Evolutionary conservation across 2,888 invertebrate genomes (phyloP).

Genomic region (Mechanitis messenoides): DNA sequence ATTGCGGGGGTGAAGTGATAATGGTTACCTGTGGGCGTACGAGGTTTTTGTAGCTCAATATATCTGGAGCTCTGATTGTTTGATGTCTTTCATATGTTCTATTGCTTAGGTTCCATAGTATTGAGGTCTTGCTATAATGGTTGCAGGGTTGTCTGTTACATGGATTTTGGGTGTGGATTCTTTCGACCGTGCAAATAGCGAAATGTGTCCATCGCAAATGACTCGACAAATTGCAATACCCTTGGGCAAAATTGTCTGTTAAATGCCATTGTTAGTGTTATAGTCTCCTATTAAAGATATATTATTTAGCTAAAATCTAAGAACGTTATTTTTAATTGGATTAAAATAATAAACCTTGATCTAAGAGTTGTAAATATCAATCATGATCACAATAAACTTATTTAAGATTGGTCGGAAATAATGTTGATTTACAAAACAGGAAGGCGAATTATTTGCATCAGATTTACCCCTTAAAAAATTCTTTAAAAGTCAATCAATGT

Average conservation of each 20-base stretch:
- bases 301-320: constrained; percentile 38
- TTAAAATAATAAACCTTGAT: too few species aligned
- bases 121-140: constrained; percentile 25
- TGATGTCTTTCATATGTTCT: background rate
- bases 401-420: too few species aligned
- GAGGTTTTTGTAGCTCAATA: constrained; percentile 41
- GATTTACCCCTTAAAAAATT: too few species aligned
- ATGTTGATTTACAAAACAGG: too few species aligned
- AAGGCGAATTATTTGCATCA: too few species aligned
- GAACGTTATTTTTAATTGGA: constrained; percentile 9
- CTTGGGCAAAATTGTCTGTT: constrained; percentile 53
- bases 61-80: constrained; percentile 27
- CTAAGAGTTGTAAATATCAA: too few species aligned
- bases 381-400: too few species aligned
- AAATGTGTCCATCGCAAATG: constrained; percentile 60
- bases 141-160: constrained; percentile 45
- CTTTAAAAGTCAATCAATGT: too few species aligned
- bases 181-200: constrained; percentile 68
- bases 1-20: constrained; percentile 59
- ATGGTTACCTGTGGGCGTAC: constrained; percentile 57
- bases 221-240: constrained; percentile 64
- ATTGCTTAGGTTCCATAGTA: constrained; percentile 15
- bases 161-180: constrained; percentile 57
- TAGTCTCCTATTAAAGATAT: constrained; percentile 22
- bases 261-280: constrained; percentile 53